phyloP scores from a whole-genome alignment of 1,140 invertebrate genomes.

The Drosophila trapezifrons region DNA sequence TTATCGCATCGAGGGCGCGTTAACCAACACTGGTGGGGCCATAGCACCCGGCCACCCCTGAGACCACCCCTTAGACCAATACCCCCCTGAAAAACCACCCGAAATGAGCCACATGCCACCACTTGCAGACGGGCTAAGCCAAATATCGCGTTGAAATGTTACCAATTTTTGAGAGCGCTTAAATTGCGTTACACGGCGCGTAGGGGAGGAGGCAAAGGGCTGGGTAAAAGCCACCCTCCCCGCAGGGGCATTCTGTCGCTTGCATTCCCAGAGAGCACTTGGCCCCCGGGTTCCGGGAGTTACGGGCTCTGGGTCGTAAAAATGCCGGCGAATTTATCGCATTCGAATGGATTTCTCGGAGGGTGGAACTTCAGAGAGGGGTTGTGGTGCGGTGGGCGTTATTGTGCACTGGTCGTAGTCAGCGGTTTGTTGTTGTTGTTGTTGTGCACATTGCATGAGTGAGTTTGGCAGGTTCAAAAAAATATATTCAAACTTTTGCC shows the following conservation, averaged over 20 bases:
- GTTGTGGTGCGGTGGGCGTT: conserved; percentile 27
- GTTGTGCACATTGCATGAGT: conserved; percentile 68
- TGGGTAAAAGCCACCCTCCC: conserved; percentile 21
- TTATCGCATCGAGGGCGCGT: conserved; percentile 54
- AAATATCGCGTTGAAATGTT: conserved; percentile 74
- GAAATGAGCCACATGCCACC: conserved; percentile 66
- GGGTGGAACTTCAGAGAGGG: conserved; percentile 31
- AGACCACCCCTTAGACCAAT: neutral
- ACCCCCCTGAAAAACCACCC: conserved; percentile 16
- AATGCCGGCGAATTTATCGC: conserved; percentile 76
- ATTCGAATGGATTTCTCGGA: conserved; percentile 67
- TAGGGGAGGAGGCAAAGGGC: no score
- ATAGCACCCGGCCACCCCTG: conserved; percentile 6
- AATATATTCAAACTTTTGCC: conserved; percentile 55
- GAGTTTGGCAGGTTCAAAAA: conserved; percentile 51
- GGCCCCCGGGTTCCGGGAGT: conserved; percentile 22
- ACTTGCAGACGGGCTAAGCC: conserved; percentile 41
- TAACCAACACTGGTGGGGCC: conserved; percentile 53
- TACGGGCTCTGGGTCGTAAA: conserved; percentile 57
- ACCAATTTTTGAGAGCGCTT: conserved; percentile 67
- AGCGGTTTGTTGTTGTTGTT: conserved; percentile 28
- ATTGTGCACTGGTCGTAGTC: conserved; percentile 63
- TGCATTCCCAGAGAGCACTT: conserved; percentile 57
- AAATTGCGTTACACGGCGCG: conserved; percentile 68
- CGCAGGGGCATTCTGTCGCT: conserved; percentile 46